Percentiles rank a stretch among this genome's conserved stretches.
These are phyloP conservation scores for Drosophila ogumai DNA, from an alignment of 1,140 invertebrate species.

Conservation along the genomic window DNA sequence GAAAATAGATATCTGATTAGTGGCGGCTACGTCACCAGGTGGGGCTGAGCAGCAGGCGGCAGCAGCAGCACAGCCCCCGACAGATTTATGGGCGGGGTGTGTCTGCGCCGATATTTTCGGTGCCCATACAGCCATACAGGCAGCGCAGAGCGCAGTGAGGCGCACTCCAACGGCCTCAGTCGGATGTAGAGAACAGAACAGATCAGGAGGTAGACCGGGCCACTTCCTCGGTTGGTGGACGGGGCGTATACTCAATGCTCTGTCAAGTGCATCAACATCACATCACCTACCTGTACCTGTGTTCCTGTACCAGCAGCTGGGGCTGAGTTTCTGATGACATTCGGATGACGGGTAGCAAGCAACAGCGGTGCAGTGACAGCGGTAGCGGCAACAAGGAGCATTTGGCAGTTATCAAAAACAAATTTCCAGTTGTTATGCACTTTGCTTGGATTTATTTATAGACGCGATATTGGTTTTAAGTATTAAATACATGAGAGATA, in stretches of 20 bases:
- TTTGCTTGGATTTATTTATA: constrained; percentile 74
- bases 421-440: constrained; percentile 63
- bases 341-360: constrained; percentile 39
- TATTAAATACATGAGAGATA: constrained; percentile 81
- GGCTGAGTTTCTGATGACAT: constrained; percentile 27
- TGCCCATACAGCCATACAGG: constrained; percentile 23
- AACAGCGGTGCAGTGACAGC: constrained; percentile 43
- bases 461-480: constrained; percentile 74
- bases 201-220: constrained; percentile 59
- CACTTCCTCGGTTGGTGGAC: constrained; percentile 27
- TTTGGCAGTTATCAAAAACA: constrained; percentile 61
- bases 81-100: constrained; percentile 60
- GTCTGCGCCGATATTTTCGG: constrained; percentile 58
- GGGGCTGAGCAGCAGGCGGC: constrained; percentile 33
- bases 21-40: constrained; percentile 78
- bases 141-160: constrained; percentile 59
- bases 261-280: constrained; percentile 30
- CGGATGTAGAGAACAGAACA: constrained; percentile 58
- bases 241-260: constrained; percentile 19
- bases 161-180: constrained; percentile 70
- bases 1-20: constrained; percentile 80
- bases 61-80: constrained; percentile 14
- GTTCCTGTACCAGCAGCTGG: constrained; percentile 9
- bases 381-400: constrained; percentile 42
- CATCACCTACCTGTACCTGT: constrained; percentile 31